Evolutionary conservation across 2,113 vertebrate species (phyloP), one percentile per base, ranked within the genome.

Genomic region (Ornithorhynchus anatinus): DNA sequence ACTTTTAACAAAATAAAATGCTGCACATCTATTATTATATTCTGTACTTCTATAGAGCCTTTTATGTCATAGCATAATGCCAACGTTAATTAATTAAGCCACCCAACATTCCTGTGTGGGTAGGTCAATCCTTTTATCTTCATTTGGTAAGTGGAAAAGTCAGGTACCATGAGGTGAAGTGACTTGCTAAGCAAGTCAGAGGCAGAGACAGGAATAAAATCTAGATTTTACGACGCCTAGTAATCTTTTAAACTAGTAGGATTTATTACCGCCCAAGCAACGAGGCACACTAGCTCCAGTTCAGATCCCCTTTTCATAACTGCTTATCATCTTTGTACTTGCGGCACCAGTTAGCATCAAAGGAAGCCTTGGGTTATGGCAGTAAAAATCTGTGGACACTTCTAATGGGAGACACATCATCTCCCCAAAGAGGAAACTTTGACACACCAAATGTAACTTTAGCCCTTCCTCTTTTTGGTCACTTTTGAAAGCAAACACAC

Each of bases 1-100:
- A 66, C 57, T 33, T 53, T n/a, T n/a, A n/a, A n/a, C n/a, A n/a
- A n/a, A n/a, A n/a, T n/a, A n/a, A n/a, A 8, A 58, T 52, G 77
- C 76, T 77, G 59, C 72, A 83, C 72, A 69, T 54, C 43, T 73
- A 43, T 59, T n/a, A 72, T 36, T 53, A 44, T 31, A 10, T 20
- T 71, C 69, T 63, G 50, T 54, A 64, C 69, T 77, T 72, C 63
- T 48, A 50, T 43, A 61, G 31, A 44, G 56, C 22, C 85, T 77
- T 79, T 79, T 72, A 79, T 81, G 72, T 81, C 25, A 33, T 31
- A 67, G 12, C 11, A 50, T 66, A 75, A 58, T 37, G 42, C 62
- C 77, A 62, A 74, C 65, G 70, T 51, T 52, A 75, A 69, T 79
- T 79, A 74, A 57, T 67, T 66, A 66, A 69, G 27, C 52, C 56